These are phyloP conservation scores for Malacoraja senta DNA, from an alignment of 2,797 vertebrate genomes.

Conservation along the genomic window DNA sequence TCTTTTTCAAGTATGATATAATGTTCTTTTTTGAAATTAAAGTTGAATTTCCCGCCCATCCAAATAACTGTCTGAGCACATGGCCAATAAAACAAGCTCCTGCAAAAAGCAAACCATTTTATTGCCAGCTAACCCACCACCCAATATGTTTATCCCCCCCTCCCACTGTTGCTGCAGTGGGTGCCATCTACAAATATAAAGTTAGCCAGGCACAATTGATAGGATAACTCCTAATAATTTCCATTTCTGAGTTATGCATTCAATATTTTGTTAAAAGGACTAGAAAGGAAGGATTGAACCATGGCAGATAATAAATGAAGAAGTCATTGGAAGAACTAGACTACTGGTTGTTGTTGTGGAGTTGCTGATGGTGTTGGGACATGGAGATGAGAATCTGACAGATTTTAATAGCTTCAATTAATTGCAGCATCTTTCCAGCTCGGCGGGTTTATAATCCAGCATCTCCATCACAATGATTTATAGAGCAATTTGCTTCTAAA, in stretches of 20 bases:
- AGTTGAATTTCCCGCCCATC: not conserved
- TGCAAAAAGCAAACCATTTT: too few relatives aligned
- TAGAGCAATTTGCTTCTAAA: not conserved
- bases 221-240: not conserved
- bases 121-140: too few relatives aligned
- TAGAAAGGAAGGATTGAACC: not conserved
- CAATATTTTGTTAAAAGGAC: not conserved
- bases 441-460: not conserved
- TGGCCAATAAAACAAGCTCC: too few relatives aligned
- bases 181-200: too few relatives aligned
- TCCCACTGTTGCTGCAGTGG: too few relatives aligned
- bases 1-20: too few relatives aligned
- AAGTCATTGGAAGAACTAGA: not conserved
- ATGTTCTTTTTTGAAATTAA: not conserved
- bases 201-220: not conserved
- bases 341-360: not conserved
- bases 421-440: constrained; percentile 8
- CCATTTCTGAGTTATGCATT: not conserved
- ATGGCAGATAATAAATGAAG: not conserved
- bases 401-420: not conserved
- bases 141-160: too few relatives aligned
- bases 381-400: not conserved
- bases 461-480: constrained; percentile 21
- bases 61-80: not conserved
- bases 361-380: not conserved